Conservation (phyloP, 2,113 vertebrate genomes). For the Microcebus lehilahytsara region DNA sequence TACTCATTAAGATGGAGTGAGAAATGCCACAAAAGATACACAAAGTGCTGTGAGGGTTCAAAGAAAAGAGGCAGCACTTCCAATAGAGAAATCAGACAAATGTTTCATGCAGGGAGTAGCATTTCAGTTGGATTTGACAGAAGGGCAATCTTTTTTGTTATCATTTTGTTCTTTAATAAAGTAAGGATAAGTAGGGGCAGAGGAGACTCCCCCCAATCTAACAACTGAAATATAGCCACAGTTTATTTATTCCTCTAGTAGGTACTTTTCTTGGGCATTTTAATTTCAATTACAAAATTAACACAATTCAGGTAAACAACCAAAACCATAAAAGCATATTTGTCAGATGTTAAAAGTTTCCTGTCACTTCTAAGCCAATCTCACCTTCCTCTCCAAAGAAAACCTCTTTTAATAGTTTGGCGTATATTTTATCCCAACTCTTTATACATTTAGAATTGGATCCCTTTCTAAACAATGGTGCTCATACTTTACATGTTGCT, state of each 20-base stretch:
- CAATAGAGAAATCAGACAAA: neutral
- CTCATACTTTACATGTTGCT: neutral
- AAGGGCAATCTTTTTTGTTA: neutral
- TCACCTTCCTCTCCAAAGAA: neutral
- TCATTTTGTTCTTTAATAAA: neutral
- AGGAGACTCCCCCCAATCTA: neutral
- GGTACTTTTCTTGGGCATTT: neutral
- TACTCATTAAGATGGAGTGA: neutral
- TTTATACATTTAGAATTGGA: neutral
- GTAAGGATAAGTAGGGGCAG: neutral
- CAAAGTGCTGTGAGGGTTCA: neutral
- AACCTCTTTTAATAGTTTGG: neutral
- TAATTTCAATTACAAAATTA: neutral
- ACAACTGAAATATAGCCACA: neutral
- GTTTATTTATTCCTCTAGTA: neutral
- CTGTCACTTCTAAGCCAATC: neutral
- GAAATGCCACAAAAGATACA: neutral
- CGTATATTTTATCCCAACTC: neutral
- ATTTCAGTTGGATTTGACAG: neutral
- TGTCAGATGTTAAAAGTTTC: neutral
- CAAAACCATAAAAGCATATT: neutral
- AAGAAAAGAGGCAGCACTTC: neutral
- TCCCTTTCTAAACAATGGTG: neutral
- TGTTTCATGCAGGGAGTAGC: neutral
- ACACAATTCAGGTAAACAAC: neutral